Evolutionary conservation across 1,140 invertebrate genomes (phyloP), one percentile per base, ranked within the genome.

Genomic region (Tachypleus tridentatus): DNA sequence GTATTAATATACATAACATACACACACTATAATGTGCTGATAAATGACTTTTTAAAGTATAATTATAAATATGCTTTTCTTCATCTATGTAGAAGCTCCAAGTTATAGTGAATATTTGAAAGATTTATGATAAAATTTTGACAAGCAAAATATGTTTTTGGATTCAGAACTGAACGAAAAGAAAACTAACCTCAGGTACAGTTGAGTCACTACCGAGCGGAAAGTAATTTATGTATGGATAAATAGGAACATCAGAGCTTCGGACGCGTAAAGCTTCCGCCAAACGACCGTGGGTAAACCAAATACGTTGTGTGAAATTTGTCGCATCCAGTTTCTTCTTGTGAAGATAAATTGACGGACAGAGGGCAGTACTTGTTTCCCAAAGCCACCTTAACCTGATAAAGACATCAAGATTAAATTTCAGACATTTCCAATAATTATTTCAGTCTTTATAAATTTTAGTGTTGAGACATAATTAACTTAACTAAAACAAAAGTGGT

Each of bases 291-390:
- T 65, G 4, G 51, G 51, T 58, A 50, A 47, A 60, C 59, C 59
- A 65, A 49, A 48, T 57, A 11, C 64, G 48, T 61, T 65, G 58
- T 61, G 58, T 47, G 0, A 57, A 49, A 9, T 11, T 65, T 47
- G 60, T 61, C 7, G 50, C 10, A 10, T 49, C 49, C 10, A 65
- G 10, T 3, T 65, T 51, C 2, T 11, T 10, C 6, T 49, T 49
- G n/a, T 65, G 11, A 4, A 61, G 7, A 47, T 65, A 65, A 3
- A 65, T 56, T 4, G 64, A 65, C 3, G 64, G 64, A 54, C 50
- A 65, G 5, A 65, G 29, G 4, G 59, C 64, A 4, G 64, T 65
- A 51, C 51, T 57, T 7, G 11, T 4, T 5, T 65, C 48, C 58
- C 58, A 65, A 5, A 65, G n/a, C 64, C 64, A 65, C 3, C 1